Percentiles rank a stretch among this genome's conserved stretches.
phyloP scores from a whole-genome alignment of 1,140 invertebrate species.

The Drosophila lini region DNA sequence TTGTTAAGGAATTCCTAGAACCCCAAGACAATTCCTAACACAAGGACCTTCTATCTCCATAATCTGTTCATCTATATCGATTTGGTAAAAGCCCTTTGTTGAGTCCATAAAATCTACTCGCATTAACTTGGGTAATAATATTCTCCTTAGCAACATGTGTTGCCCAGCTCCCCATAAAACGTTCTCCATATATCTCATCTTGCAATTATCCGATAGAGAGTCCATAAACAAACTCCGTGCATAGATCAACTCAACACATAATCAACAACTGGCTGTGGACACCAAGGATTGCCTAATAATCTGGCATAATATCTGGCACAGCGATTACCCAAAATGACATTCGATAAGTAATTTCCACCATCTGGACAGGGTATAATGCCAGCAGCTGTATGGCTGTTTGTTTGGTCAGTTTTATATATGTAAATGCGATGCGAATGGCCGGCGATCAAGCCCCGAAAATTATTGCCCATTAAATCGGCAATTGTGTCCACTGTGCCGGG shows the following conservation, averaged over 20 bases:
- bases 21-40: neutral
- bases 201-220: constrained; percentile 11
- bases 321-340: constrained; percentile 34
- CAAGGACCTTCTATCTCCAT: neutral
- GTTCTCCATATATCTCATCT: constrained; percentile 21
- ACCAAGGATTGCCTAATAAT: constrained; percentile 38
- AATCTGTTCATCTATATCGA: constrained; percentile 6
- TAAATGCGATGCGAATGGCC: constrained; percentile 54
- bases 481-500: constrained; percentile 45
- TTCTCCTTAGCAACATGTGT: constrained; percentile 18
- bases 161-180: constrained; percentile 11
- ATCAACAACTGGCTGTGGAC: constrained; percentile 29
- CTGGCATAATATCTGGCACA: constrained; percentile 24
- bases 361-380: constrained; percentile 22
- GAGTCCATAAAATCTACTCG: constrained; percentile 13
- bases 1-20: neutral
- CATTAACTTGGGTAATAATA: constrained; percentile 16
- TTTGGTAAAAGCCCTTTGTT: constrained; percentile 1
- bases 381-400: neutral
- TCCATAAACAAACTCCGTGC: constrained; percentile 10
- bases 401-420: constrained; percentile 41
- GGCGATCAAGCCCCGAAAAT: constrained; percentile 51
- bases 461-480: constrained; percentile 55
- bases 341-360: constrained; percentile 41
- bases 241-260: constrained; percentile 29